Conservation (phyloP, 2,113 vertebrate species). For the Scophthalmus maximus region DNA sequence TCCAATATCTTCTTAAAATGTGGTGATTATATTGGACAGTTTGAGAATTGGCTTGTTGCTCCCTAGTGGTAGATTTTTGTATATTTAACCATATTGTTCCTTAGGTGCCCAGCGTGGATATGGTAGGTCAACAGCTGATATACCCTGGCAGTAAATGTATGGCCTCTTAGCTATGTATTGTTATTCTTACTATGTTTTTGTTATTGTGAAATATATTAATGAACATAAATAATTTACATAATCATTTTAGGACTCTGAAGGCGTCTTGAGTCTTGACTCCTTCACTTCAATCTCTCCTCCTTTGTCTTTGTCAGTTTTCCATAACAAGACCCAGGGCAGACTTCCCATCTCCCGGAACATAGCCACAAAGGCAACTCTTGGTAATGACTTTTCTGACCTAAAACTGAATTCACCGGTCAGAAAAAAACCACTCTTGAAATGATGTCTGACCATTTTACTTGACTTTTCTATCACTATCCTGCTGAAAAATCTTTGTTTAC, state of each 20-base stretch:
- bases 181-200: not conserved
- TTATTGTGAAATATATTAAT: not conserved
- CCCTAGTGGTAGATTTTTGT: not conserved
- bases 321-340: slow-evolving; percentile 72
- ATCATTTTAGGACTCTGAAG: slow-evolving; percentile 30
- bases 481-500: slow-evolving; percentile 9
- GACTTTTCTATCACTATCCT: slow-evolving; percentile 21
- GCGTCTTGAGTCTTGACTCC: slow-evolving; percentile 7
- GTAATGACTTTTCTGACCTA: slow-evolving; percentile 74
- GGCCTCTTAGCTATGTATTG: too few relatives aligned
- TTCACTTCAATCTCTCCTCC: slow-evolving; percentile 49
- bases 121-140: not conserved
- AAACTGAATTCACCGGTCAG: slow-evolving; percentile 35
- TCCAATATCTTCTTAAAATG: not conserved
- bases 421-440: slow-evolving; percentile 29
- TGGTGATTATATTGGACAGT: not conserved
- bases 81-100: not conserved
- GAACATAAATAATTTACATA: slow-evolving; percentile 6
- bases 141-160: too few relatives aligned
- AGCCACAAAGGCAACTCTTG: slow-evolving; percentile 67
- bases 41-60: not conserved
- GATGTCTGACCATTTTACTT: slow-evolving; percentile 17
- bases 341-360: slow-evolving; percentile 29
- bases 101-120: not conserved
- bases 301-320: slow-evolving; percentile 70